Evolutionary conservation across 2,797 vertebrate species (phyloP).

Genomic region (Chrysocyon brachyurus): DNA sequence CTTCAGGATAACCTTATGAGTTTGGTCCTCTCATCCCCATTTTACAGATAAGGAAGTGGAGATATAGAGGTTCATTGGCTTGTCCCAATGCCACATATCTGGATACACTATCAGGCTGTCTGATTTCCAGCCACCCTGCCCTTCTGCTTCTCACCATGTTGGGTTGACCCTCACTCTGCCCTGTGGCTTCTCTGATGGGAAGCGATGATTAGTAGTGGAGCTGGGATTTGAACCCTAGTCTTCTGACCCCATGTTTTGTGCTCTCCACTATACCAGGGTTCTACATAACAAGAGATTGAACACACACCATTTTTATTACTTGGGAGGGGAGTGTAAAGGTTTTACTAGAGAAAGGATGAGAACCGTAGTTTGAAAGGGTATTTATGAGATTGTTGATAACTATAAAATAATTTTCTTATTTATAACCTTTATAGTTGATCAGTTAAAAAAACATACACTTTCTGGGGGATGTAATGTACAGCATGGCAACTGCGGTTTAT

Average conservation of each 20-base stretch:
- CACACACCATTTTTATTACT: not conserved
- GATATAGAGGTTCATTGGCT: not conserved
- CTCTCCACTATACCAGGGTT: not conserved
- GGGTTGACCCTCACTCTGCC: not conserved
- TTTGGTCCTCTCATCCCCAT: not conserved
- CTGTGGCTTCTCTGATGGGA: not conserved
- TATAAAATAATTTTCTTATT: not conserved
- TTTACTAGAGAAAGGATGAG: not conserved
- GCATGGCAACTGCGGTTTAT: not conserved
- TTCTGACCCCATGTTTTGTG: not conserved
- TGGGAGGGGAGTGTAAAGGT: not conserved
- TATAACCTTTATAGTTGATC: not conserved
- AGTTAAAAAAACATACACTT: not conserved
- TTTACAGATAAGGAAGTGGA: not conserved
- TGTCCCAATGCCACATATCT: not conserved
- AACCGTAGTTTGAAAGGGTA: not conserved
- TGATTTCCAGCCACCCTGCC: not conserved
- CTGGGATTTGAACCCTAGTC: not conserved
- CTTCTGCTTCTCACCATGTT: not conserved
- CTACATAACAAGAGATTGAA: slow-evolving; percentile 5
- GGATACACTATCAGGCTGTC: not conserved
- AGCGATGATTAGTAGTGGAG: not conserved
- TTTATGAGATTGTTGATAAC: not conserved
- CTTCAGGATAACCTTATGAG: not conserved
- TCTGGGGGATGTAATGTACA: not conserved